phyloP scores from a whole-genome alignment of 2,797 vertebrate species.

The Pagetopsis macropterus region DNA sequence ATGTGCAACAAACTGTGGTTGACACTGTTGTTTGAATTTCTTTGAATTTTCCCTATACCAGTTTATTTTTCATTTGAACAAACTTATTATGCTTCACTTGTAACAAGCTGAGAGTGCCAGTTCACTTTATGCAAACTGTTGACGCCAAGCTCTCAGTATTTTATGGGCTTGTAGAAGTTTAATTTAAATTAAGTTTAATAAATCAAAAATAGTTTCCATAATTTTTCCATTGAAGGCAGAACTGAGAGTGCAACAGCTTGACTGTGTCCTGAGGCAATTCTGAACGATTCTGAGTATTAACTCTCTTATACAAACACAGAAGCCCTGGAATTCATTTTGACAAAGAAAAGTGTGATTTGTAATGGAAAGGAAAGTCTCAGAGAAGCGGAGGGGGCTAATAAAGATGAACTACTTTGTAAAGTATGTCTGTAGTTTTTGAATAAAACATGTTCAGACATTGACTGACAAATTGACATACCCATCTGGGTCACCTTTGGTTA shows the following conservation, averaged over 20 bases:
- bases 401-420: background rate
- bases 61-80: conserved; percentile 22
- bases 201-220: conserved; percentile 37
- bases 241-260: conserved; percentile 29
- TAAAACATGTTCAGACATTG: background rate
- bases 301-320: conserved; percentile 48
- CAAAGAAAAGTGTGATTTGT: conserved; percentile 31
- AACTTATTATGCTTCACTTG: conserved; percentile 1
- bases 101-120: background rate
- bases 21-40: background rate
- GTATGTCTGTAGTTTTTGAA: conserved; percentile 2
- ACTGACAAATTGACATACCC: conserved; percentile 4
- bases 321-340: conserved; percentile 43
- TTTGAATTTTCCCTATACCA: background rate
- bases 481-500: background rate
- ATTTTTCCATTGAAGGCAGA: conserved; percentile 9
- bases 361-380: conserved; percentile 4
- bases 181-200: conserved; percentile 23
- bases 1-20: conserved; percentile 26
- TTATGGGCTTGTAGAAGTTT: conserved; percentile 2
- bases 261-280: conserved; percentile 14
- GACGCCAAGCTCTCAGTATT: conserved; percentile 13
- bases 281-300: conserved; percentile 40
- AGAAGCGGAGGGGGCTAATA: background rate
- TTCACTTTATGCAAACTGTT: conserved; percentile 13